Percentiles rank a stretch among this genome's conserved stretches.
These are phyloP conservation scores for Ophthalmolycus amberensis DNA, from an alignment of 2,113 vertebrate species.

Conservation along the genomic window DNA sequence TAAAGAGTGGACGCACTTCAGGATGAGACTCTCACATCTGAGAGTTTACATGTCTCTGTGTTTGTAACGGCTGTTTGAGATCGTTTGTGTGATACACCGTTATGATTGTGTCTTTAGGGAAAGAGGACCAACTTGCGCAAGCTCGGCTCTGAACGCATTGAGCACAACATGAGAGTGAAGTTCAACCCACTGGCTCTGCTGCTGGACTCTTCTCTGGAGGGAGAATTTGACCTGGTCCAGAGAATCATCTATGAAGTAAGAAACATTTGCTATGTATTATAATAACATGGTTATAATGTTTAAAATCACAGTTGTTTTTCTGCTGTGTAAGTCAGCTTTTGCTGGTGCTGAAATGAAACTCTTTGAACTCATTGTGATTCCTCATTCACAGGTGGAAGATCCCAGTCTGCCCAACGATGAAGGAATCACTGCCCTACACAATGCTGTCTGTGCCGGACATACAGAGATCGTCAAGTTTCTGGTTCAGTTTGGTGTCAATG, in stretches of 20 bases:
- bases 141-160: slow-evolving; percentile 91
- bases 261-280: background rate
- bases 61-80: background rate
- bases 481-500: slow-evolving; percentile 97
- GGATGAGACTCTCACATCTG: background rate
- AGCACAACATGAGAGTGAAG: slow-evolving; percentile 94
- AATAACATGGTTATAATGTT: background rate
- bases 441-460: slow-evolving; percentile 96
- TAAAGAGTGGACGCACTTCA: background rate
- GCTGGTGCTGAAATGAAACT: background rate
- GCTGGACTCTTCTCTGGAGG: slow-evolving; percentile 97
- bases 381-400: slow-evolving; percentile 89
- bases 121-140: slow-evolving; percentile 98
- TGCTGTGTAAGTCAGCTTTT: background rate
- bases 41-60: slow-evolving; percentile 3
- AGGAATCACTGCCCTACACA: slow-evolving; percentile 97
- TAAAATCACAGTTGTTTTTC: background rate
- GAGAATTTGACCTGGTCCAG: slow-evolving; percentile 97
- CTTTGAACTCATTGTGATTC: background rate
- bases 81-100: background rate
- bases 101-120: slow-evolving; percentile 83
- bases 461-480: slow-evolving; percentile 97
- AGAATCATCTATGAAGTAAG: slow-evolving; percentile 97
- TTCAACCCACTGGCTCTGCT: slow-evolving; percentile 97
- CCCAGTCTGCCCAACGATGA: slow-evolving; percentile 97